Evolutionary conservation across 2,113 vertebrate species (phyloP).

Genomic region (Otus sunia): DNA sequence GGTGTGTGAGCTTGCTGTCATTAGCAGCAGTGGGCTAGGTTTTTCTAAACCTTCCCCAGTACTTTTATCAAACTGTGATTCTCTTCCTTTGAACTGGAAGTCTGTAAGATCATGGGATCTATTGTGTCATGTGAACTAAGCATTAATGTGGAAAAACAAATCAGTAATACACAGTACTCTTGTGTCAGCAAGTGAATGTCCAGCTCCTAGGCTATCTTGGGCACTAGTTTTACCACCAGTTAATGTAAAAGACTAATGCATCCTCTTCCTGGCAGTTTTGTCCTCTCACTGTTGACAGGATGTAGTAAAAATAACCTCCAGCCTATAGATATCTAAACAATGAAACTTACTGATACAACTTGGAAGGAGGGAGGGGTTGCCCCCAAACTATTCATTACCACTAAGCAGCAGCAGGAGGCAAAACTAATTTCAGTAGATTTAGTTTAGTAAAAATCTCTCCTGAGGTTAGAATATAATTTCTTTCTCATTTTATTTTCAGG

Average conservation of each 20-base stretch:
- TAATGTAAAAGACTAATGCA: neutral
- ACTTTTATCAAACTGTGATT: neutral
- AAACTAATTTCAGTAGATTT: neutral
- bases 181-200: neutral
- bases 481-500: neutral
- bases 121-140: neutral
- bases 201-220: neutral
- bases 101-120: neutral
- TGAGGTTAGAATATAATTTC: neutral
- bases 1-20: rapidly evolving
- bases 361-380: neutral
- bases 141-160: neutral
- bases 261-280: conserved; percentile 34
- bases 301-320: conserved; percentile 43
- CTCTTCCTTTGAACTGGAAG: neutral
- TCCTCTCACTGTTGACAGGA: conserved; percentile 20
- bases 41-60: neutral
- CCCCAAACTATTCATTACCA: neutral
- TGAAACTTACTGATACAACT: neutral
- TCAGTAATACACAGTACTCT: neutral
- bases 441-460: neutral
- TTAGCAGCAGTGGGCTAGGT: neutral
- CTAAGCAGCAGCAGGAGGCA: neutral
- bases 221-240: neutral
- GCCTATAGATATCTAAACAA: conserved; percentile 41